A percentile compares a stretch with the other conserved stretches of the same genome.
phyloP scores from a whole-genome alignment of 1,140 invertebrate genomes.

The Matsumurasca onukii region DNA sequence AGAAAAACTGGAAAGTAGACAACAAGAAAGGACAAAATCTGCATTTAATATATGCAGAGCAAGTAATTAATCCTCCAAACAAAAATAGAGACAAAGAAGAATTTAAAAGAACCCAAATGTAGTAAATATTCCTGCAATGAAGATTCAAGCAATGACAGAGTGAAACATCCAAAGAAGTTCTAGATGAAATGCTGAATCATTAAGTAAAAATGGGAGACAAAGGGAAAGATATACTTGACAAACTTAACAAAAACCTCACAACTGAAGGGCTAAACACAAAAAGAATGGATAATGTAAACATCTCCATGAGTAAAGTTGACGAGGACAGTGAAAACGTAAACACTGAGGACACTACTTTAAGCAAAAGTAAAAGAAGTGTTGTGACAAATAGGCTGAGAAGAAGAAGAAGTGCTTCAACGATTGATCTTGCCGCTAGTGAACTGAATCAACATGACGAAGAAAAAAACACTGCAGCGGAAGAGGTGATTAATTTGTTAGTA shows the following conservation, averaged over 20 bases:
- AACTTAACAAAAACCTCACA: conserved; percentile 26
- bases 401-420: neutral
- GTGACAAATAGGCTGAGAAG: neutral
- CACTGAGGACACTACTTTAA: neutral
- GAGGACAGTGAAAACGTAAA: neutral
- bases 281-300: conserved; percentile 7
- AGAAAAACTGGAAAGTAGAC: conserved; percentile 23
- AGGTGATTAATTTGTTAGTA: too few species aligned
- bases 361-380: neutral
- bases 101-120: neutral
- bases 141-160: neutral
- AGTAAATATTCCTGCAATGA: conserved; percentile 16
- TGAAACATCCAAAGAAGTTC: conserved; percentile 56
- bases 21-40: conserved; percentile 19
- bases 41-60: conserved; percentile 13
- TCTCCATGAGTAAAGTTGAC: neutral
- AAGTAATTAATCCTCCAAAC: conserved; percentile 3
- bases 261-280: conserved; percentile 31
- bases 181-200: conserved; percentile 57
- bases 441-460: conserved; percentile 60
- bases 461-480: conserved; percentile 59
- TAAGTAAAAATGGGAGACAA: conserved; percentile 46
- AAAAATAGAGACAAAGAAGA: conserved; percentile 22
- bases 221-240: conserved; percentile 16
- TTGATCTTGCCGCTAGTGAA: conserved; percentile 44